Percentiles rank a stretch among this genome's conserved stretches.
phyloP scores from a whole-genome alignment of 2,888 invertebrate genomes.

The Fabriciana adippe region DNA sequence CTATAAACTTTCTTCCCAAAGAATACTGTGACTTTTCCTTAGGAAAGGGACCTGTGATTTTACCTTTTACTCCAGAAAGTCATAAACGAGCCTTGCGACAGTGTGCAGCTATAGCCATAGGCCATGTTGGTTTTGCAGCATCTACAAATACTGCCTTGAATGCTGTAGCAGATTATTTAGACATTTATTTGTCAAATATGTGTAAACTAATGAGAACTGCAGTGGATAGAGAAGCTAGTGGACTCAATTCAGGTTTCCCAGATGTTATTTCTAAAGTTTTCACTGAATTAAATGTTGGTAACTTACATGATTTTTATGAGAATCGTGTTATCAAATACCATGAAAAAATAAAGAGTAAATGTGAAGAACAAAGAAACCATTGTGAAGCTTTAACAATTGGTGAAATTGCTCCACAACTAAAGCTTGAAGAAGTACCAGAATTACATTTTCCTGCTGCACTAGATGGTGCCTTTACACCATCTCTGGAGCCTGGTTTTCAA shows the following conservation, averaged over 20 bases:
- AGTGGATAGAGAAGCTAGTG: slow-evolving; percentile 70
- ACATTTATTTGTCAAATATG: slow-evolving; percentile 70
- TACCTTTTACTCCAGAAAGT: slow-evolving; percentile 74
- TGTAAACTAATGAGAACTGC: slow-evolving; percentile 69
- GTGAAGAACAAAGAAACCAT: slow-evolving; percentile 56
- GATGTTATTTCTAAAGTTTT: slow-evolving; percentile 77
- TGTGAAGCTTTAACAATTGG: slow-evolving; percentile 65
- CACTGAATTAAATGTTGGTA: slow-evolving; percentile 69
- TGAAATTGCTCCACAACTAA: slow-evolving; percentile 66
- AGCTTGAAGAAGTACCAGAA: slow-evolving; percentile 78
- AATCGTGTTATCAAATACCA: slow-evolving; percentile 68
- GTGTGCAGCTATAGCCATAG: slow-evolving; percentile 73
- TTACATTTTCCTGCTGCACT: slow-evolving; percentile 79
- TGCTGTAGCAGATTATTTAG: slow-evolving; percentile 67
- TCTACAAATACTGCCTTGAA: slow-evolving; percentile 68
- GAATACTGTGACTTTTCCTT: slow-evolving; percentile 73
- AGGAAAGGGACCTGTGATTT: slow-evolving; percentile 67
- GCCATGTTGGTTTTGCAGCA: slow-evolving; percentile 67
- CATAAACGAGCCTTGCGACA: slow-evolving; percentile 71
- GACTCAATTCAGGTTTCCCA: slow-evolving; percentile 68
- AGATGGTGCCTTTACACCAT: slow-evolving; percentile 79
- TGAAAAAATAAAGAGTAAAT: slow-evolving; percentile 61
- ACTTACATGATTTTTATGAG: slow-evolving; percentile 73
- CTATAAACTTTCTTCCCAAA: slow-evolving; percentile 70
- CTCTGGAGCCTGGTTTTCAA: slow-evolving; percentile 84